phyloP scores from a whole-genome alignment of 2,113 vertebrate species.

The Syngnathus scovelli region DNA sequence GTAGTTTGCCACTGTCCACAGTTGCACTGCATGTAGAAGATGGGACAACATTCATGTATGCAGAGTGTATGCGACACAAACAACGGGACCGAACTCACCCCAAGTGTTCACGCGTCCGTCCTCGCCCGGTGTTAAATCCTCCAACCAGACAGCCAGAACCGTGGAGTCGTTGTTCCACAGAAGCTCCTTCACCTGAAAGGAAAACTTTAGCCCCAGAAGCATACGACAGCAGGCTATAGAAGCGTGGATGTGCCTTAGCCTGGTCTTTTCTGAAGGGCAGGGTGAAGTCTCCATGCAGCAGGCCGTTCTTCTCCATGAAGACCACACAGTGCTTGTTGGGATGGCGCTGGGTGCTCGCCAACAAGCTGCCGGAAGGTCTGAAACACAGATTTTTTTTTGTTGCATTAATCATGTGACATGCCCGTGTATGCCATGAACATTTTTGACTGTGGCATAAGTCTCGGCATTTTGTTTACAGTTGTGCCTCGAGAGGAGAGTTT shows the following conservation, averaged over 20 bases:
- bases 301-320: constrained; percentile 96
- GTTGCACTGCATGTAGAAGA: constrained; percentile 76
- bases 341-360: constrained; percentile 84
- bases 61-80: neutral
- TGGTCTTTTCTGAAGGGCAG: constrained; percentile 82
- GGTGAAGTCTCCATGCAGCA: constrained; percentile 90
- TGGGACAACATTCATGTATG: neutral
- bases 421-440: too few species aligned
- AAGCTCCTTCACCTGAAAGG: constrained; percentile 82
- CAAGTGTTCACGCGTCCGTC: constrained; percentile 58
- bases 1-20: constrained; percentile 90
- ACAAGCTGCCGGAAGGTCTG: constrained; percentile 89
- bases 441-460: too few species aligned
- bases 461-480: too few species aligned
- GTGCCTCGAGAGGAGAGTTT: too few species aligned
- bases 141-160: constrained; percentile 84
- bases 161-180: constrained; percentile 94
- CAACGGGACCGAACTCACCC: constrained; percentile 66
- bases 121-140: constrained; percentile 71
- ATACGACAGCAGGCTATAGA: neutral
- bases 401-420: neutral
- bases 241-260: constrained; percentile 71
- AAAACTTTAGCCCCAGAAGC: neutral
- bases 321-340: constrained; percentile 88
- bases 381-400: constrained; percentile 8